These are phyloP conservation scores for Cosmorhoe ocellata DNA, from an alignment of 2,888 invertebrate genomes.

Conservation along the genomic window DNA sequence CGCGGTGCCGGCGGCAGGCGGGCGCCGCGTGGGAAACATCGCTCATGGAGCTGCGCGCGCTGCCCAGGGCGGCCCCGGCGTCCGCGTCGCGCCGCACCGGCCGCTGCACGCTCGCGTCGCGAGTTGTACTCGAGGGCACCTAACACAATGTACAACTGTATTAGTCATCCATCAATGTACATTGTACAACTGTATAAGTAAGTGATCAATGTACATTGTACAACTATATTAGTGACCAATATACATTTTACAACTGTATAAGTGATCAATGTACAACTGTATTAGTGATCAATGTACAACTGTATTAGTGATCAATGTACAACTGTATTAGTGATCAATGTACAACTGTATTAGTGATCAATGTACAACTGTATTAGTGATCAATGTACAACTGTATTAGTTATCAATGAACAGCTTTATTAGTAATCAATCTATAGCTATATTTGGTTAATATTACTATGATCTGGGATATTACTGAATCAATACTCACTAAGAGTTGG, in stretches of 20 bases:
- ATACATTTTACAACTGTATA: no score
- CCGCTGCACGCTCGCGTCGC: constrained; percentile 38
- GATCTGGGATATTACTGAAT: no score
- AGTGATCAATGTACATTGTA: neutral
- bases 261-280: no score
- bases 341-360: neutral
- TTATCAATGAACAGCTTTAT: no score
- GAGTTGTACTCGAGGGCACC: constrained; percentile 19
- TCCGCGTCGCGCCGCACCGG: constrained; percentile 35
- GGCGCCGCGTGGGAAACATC: constrained; percentile 8
- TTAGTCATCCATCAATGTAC: no score
- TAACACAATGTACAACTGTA: neutral
- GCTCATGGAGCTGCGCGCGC: neutral
- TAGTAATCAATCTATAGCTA: no score
- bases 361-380: neutral
- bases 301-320: neutral
- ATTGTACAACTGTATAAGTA: neutral
- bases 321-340: neutral
- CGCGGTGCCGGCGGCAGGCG: neutral
- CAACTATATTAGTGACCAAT: neutral
- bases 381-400: no score
- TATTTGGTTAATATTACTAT: no score
- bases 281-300: no score
- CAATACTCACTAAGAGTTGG: no score
- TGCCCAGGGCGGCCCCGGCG: constrained; percentile 2